A percentile compares a stretch with the other conserved stretches of the same genome.
Evolutionary conservation across 2,888 invertebrate species (phyloP).

Genomic region (Troides helena): DNA sequence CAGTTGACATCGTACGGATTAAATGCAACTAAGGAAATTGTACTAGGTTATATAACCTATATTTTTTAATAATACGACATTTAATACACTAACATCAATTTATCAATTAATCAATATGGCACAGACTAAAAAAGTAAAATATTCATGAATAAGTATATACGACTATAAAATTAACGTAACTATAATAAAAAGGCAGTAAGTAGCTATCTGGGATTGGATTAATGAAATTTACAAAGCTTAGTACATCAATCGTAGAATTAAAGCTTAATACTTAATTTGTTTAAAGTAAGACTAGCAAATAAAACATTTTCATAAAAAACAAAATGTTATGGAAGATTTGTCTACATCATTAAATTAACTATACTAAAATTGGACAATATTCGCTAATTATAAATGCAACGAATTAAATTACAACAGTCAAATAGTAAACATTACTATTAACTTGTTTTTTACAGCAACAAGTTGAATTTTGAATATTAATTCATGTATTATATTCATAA

Average conservation of each 20-base stretch:
- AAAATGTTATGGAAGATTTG: conserved; percentile 25
- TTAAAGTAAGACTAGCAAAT: conserved; percentile 52
- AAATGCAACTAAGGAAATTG: conserved; percentile 27
- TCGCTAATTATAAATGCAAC: conserved; percentile 56
- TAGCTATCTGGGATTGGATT: conserved; percentile 19
- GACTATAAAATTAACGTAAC: conserved; percentile 1
- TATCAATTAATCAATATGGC: conserved; percentile 40
- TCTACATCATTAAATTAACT: conserved; percentile 19
- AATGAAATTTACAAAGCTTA: conserved; percentile 29
- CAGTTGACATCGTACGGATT: background rate
- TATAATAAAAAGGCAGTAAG: conserved; percentile 31
- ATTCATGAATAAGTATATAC: conserved; percentile 28
- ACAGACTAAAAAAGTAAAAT: conserved; percentile 40
- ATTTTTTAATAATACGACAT: conserved; percentile 26
- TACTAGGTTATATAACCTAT: conserved; percentile 27
- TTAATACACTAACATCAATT: conserved; percentile 27
- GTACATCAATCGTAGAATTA: conserved; percentile 32
- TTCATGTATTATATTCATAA: background rate
- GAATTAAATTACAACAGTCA: conserved; percentile 40
- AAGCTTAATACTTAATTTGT: conserved; percentile 40
- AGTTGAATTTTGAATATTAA: background rate
- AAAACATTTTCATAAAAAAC: conserved; percentile 17
- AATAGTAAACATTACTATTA: background rate
- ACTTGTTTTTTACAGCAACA: background rate
- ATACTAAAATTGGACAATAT: conserved; percentile 26